Evolutionary conservation across 1,140 invertebrate species (phyloP).

Genomic region (Apocrypta bakeri): DNA sequence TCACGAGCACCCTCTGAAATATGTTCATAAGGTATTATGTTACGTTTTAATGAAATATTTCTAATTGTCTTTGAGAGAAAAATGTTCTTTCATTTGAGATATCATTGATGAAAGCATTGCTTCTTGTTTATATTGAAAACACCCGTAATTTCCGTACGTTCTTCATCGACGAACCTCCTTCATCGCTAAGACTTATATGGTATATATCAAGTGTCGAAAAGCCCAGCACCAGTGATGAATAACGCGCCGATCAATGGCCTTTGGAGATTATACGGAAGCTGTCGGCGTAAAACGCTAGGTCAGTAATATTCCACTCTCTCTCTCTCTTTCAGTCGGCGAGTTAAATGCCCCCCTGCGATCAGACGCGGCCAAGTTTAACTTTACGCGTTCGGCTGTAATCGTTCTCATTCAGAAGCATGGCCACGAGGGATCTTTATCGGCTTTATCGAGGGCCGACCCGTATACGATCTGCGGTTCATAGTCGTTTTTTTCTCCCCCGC

Average conservation of each 20-base stretch:
- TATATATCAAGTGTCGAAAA: background rate
- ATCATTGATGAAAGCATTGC: no score
- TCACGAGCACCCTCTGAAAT: no score
- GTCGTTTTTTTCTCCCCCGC: no score
- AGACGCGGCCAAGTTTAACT: constrained; percentile 1
- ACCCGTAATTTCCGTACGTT: no score
- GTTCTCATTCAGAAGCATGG: background rate
- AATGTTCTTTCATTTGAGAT: no score
- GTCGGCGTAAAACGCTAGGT: constrained; percentile 8
- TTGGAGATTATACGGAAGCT: background rate
- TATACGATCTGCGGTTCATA: background rate
- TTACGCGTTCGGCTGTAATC: background rate
- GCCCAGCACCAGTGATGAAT: background rate
- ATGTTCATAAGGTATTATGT: no score
- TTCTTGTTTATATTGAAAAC: no score
- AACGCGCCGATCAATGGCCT: background rate
- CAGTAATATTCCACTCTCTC: constrained; percentile 1
- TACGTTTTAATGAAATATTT: no score
- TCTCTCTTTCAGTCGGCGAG: background rate
- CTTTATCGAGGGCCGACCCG: background rate
- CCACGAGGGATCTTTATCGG: constrained; percentile 6
- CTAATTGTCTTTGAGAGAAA: no score
- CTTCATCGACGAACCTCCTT: no score
- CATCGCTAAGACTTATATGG: no score
- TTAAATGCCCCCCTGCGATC: constrained; percentile 3